Evolutionary conservation across 1,140 invertebrate species (phyloP).

Genomic region (Drosophila simulans): DNA sequence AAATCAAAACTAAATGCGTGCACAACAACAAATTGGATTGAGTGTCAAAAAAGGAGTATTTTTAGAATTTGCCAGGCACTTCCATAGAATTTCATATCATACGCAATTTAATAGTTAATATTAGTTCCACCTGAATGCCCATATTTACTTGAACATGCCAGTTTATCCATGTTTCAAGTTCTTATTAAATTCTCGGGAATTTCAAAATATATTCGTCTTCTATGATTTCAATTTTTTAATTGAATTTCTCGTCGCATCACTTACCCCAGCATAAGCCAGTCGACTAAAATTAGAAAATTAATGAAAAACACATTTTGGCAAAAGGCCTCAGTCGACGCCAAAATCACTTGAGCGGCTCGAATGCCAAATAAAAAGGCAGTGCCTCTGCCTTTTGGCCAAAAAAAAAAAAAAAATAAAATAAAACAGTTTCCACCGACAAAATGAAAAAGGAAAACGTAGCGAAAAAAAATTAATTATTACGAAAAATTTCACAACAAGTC

Average conservation of each 20-base stretch:
- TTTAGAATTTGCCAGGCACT: neutral
- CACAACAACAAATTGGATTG: no score
- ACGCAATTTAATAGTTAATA: neutral
- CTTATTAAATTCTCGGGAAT: conserved; percentile 16
- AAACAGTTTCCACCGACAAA: conserved; percentile 27
- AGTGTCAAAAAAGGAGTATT: no score
- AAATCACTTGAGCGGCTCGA: conserved; percentile 70
- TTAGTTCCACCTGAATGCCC: conserved; percentile 18
- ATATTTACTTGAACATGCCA: neutral
- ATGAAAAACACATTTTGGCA: conserved; percentile 66
- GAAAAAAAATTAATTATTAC: conserved; percentile 81
- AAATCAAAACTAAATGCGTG: neutral
- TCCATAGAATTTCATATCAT: neutral
- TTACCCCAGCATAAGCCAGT: conserved; percentile 61
- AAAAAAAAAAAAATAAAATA: conserved; percentile 25
- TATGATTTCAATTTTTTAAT: conserved; percentile 54
- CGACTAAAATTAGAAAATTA: conserved; percentile 74
- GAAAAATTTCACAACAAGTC: conserved; percentile 77
- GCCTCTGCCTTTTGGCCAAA: neutral
- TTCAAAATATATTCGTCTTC: conserved; percentile 20
- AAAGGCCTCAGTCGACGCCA: conserved; percentile 34
- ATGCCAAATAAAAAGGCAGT: conserved; percentile 38
- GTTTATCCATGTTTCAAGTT: neutral
- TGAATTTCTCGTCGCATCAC: conserved; percentile 47
- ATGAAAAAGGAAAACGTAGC: conserved; percentile 23